Base-by-base conservation (phyloP, 2,113 vertebrate genomes). In the Craseonycteris thonglongyai region DNA sequence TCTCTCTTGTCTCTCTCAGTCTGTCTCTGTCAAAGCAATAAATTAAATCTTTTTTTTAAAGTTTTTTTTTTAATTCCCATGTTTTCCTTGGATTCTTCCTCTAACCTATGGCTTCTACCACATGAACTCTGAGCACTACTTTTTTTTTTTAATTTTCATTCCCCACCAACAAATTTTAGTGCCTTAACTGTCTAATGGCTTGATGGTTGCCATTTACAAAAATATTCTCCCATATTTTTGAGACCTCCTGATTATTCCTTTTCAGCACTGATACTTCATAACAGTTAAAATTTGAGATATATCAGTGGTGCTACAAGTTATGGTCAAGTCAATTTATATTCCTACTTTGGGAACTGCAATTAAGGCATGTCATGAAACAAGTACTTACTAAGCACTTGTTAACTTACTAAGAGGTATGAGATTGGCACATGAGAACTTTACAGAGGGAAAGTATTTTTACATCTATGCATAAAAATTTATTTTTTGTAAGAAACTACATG, bases 261-360 rank as follows among this genome's bases (percentile, higher is more conserved):
- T 82, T 80, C 33, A 84, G 49, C 33, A 93, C 28, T 93, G 16
- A 28, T 71, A 5, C 76, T 88, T 86, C 45, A 68, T 7, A 79
- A 65, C 9, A 93, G 15, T 96, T 93, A 84, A 94, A 95, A 19
- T 96, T 95, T 91, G 49, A 66, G 58, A 9, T 89, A 7, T 81
- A 24, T 85, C 78, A 45, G 0, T 92, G 45, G 49, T 72, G 18
- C 40, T 92, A 24, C 75, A 92, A 82, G 33, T 82, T 94, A 88
- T n/a, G 22, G 26, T 82, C 28, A 65, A 66, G 19, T 81, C 56
- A 80, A 19, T 93, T 93, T 78, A 78, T 40, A 90, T 68, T 83
- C 5, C 33, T 86, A 28, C 83, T 75, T 94, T 54, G 72, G 54
- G n/a, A 71, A 58, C 24, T 40, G 83, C 24, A 61, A 21, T 96